Base-by-base conservation (phyloP, 2,797 vertebrate genomes). In the Enteromius fasciolatus region DNA sequence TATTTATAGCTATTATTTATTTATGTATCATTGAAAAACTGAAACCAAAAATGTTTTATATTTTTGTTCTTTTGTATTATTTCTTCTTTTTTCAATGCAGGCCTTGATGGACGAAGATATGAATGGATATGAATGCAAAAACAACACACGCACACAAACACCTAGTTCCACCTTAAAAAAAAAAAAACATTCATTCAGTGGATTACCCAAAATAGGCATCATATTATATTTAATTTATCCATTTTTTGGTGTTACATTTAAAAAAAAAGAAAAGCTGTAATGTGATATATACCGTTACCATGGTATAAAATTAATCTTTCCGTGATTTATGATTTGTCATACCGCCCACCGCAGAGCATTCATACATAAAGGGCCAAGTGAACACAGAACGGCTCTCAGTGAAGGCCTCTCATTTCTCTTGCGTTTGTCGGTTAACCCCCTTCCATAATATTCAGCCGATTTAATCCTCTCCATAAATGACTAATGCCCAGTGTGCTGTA, bases 401-500 rank as follows among this genome's bases (percentile, higher is more conserved):
- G 1, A 36, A 69, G 46, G 74, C 61, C 78, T 82, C 80, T 84
- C 66, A 79, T 76, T 83, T 84, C 84, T 78, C 46, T 9, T 66
- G 73, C 28, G 75, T 80, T 86, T 81, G 81, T 79, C 75, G 75
- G 80, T 86, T 85, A 70, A 79, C 84, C 80, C 59, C 18, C 59
- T 57, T 64, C 20, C 14, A 63, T 50, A 81, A 72, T 44, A 68
- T 50, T 61, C 59, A 10, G 1, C 77, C 67, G 83, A 84, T 88
- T 87, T 75, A 88, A 86, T 88, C 84, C 80, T 86, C 85, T 89
- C 87, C 85, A 88, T 85, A 87, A 86, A 87, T 86, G 86, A 92
- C 91, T 90, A 88, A 93, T 91, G 92, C 92, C 90, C 91, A 76
- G 88, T 46, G 61, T 92, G 89, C 91, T 91, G 88, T 89, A 87